phyloP scores from a whole-genome alignment of 53 echinoderm and acorn worm species.

The Hippasteria phrygiana region DNA sequence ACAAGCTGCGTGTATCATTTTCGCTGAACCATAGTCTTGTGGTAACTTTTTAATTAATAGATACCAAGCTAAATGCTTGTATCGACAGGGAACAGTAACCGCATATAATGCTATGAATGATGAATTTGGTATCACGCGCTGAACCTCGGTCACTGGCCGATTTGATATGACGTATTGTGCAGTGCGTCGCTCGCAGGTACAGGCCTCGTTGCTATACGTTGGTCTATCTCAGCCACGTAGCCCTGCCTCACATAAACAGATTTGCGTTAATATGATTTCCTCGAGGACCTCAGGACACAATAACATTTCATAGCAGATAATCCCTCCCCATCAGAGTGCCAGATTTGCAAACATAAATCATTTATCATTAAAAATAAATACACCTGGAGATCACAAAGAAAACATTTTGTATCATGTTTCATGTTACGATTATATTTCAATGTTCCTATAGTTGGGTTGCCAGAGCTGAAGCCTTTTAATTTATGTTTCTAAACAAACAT shows the following conservation, averaged over 20 bases:
- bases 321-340: background rate
- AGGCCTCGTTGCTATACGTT: background rate
- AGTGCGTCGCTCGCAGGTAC: background rate
- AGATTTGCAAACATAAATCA: background rate
- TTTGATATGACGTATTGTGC: background rate
- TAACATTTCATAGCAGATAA: slow-evolving; percentile 23
- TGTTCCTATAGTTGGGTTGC: too few relatives aligned
- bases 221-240: background rate
- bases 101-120: background rate
- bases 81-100: background rate
- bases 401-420: too few relatives aligned
- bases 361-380: background rate
- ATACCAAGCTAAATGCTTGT: background rate
- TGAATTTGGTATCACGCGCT: background rate
- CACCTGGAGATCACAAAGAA: background rate
- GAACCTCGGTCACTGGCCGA: slow-evolving; percentile 2
- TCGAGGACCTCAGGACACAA: slow-evolving; percentile 8
- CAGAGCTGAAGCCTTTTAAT: too few relatives aligned
- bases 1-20: background rate
- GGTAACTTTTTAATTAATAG: slow-evolving; percentile 4
- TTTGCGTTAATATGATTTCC: slow-evolving; percentile 35
- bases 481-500: too few relatives aligned
- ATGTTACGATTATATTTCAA: too few relatives aligned
- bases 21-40: background rate
- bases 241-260: slow-evolving; percentile 18